These are phyloP conservation scores for Pristiophorus japonicus DNA, from an alignment of 2,113 vertebrate genomes.

Conservation along the genomic window DNA sequence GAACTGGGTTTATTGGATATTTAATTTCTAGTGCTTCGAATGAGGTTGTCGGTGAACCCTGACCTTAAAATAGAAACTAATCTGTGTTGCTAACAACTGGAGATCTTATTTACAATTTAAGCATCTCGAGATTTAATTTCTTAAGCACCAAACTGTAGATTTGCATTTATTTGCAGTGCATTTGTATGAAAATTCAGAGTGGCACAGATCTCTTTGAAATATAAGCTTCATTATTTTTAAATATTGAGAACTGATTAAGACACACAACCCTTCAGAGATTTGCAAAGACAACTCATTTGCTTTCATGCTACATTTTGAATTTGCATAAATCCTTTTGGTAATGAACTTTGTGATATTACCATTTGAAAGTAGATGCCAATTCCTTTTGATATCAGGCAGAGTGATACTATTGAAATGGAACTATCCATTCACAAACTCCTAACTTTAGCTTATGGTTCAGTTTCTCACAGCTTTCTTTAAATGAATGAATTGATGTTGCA, in stretches of 20 bases:
- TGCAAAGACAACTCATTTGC: background rate
- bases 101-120: background rate
- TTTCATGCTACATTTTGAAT: background rate
- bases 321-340: background rate
- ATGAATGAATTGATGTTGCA: background rate
- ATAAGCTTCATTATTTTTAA: background rate
- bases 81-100: background rate
- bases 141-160: constrained; percentile 25
- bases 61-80: constrained; percentile 21
- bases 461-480: background rate
- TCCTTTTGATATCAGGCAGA: background rate
- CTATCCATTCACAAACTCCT: background rate
- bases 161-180: constrained; percentile 40
- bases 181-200: constrained; percentile 43
- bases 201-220: background rate
- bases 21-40: constrained; percentile 26
- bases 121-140: background rate
- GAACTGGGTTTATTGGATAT: background rate
- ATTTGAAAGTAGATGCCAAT: background rate
- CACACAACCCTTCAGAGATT: background rate
- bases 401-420: background rate
- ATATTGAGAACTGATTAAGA: background rate
- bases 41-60: background rate
- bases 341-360: background rate
- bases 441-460: background rate